Evolutionary conservation across 2,113 vertebrate species (phyloP).

Genomic region (Benitochromis conjunctus): DNA sequence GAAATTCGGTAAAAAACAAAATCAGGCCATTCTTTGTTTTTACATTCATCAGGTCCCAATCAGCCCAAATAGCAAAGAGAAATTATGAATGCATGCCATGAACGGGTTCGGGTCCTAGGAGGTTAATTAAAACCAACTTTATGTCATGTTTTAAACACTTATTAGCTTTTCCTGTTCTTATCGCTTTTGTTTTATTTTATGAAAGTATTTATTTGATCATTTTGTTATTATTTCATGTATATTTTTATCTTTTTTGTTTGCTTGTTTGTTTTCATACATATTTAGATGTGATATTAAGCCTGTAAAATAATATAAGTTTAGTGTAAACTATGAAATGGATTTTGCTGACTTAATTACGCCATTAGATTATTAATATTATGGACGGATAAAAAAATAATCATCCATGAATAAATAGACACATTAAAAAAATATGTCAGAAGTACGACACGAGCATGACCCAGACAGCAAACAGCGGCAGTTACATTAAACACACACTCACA

Average conservation of each 20-base stretch:
- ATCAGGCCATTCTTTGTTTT: too few relatives aligned
- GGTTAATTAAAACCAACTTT: too few relatives aligned
- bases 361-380: neutral
- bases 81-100: too few relatives aligned
- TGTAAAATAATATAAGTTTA: neutral
- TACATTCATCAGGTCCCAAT: too few relatives aligned
- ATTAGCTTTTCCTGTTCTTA: neutral
- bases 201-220: neutral
- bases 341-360: neutral
- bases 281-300: neutral
- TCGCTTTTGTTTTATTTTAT: too few relatives aligned
- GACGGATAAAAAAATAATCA: neutral
- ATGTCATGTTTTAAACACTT: neutral
- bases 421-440: neutral
- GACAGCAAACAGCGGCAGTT: neutral
- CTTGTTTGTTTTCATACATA: neutral
- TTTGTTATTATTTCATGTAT: neutral
- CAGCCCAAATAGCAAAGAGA: too few relatives aligned
- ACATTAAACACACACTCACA: neutral
- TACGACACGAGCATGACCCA: rapidly evolving
- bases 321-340: neutral
- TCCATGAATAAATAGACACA: neutral
- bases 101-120: too few relatives aligned
- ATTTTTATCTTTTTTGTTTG: neutral
- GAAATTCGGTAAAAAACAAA: too few relatives aligned